Percentiles rank a stretch among this genome's conserved stretches.
Evolutionary conservation across 2,888 invertebrate genomes (phyloP).

Genomic region (Hetaerina titia): DNA sequence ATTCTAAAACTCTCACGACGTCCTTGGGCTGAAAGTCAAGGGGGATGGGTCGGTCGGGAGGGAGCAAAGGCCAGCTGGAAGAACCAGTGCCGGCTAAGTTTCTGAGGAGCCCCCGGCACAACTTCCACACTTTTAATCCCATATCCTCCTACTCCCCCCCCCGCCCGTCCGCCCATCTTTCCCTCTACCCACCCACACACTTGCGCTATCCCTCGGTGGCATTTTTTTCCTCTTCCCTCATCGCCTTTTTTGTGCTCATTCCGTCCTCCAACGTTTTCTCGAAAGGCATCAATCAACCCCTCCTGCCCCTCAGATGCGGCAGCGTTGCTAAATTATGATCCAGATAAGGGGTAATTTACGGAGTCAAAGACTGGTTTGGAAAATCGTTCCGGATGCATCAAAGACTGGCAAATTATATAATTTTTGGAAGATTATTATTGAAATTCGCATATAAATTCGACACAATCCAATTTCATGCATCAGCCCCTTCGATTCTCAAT

Average conservation of each 20-base stretch:
- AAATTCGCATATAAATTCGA: no score
- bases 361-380: background rate
- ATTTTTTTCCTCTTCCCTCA: background rate
- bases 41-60: background rate
- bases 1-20: background rate
- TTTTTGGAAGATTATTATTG: background rate
- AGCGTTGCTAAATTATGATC: background rate
- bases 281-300: background rate
- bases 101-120: background rate
- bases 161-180: background rate
- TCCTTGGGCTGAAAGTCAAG: background rate
- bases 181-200: background rate
- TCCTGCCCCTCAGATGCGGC: background rate
- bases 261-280: background rate
- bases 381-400: background rate
- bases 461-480: no score
- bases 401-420: background rate
- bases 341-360: background rate
- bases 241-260: background rate
- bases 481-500: no score
- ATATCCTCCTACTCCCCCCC: background rate
- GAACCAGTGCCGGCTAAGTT: background rate
- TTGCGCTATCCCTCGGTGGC: background rate
- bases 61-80: background rate
- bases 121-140: background rate